A percentile compares a stretch with the other conserved stretches of the same genome.
These are phyloP conservation scores for Zygogramma bicolorata DNA, from an alignment of 2,888 invertebrate genomes.

Conservation along the genomic window DNA sequence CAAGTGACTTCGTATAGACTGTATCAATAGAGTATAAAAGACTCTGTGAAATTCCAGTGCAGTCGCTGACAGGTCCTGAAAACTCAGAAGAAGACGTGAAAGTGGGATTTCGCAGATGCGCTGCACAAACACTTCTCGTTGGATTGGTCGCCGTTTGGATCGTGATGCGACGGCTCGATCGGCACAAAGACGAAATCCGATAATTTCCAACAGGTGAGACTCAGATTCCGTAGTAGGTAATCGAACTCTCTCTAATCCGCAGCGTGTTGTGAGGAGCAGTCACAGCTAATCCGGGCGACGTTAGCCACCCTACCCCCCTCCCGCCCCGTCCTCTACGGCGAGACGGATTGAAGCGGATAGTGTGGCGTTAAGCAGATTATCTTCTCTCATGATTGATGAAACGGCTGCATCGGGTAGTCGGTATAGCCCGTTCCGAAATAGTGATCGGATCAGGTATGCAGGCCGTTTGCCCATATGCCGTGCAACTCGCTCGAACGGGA, in stretches of 20 bases:
- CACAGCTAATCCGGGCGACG: slow-evolving; percentile 44
- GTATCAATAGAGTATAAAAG: too few species aligned
- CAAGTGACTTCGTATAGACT: too few species aligned
- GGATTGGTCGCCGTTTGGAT: background rate
- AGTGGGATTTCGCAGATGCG: background rate
- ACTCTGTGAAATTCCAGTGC: background rate
- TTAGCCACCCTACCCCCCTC: slow-evolving; percentile 35
- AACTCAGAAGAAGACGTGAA: background rate
- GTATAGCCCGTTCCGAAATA: slow-evolving; percentile 63
- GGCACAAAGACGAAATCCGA: background rate
- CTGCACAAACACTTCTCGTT: background rate
- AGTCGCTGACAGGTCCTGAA: background rate
- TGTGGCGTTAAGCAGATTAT: slow-evolving; percentile 75
- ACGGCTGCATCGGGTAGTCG: slow-evolving; percentile 57
- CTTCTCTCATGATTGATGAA: slow-evolving; percentile 74
- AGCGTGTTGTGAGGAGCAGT: slow-evolving; percentile 24
- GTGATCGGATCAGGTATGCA: slow-evolving; percentile 57
- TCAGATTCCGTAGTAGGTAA: background rate
- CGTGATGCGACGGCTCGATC: background rate
- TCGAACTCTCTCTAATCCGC: slow-evolving; percentile 5
- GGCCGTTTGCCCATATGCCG: slow-evolving; percentile 53
- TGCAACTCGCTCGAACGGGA: slow-evolving; percentile 15
- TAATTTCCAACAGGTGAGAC: slow-evolving; percentile 6
- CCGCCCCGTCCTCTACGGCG: slow-evolving; percentile 33
- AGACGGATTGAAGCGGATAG: slow-evolving; percentile 65